phyloP scores from a whole-genome alignment of 2,113 vertebrate genomes.

The Martes martes region DNA sequence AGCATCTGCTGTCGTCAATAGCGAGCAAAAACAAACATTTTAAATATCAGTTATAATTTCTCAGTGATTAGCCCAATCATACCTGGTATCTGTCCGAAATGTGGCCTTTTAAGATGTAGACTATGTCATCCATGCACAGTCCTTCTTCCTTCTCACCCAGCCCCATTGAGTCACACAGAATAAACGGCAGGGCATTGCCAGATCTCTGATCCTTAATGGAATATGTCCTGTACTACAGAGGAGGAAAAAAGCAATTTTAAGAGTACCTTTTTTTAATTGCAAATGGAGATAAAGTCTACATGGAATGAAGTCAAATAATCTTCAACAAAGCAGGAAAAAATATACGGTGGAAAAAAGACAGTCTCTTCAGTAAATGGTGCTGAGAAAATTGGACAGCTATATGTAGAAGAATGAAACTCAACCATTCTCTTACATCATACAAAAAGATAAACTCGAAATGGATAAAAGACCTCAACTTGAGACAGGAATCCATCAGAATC shows the following conservation, averaged over 20 bases:
- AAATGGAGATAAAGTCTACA: neutral
- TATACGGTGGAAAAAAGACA: no score
- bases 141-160: neutral
- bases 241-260: neutral
- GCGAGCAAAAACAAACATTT: neutral
- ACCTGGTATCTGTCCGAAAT: conserved; percentile 47
- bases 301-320: neutral
- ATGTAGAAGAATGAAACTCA: no score
- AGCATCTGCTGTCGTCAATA: neutral
- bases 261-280: neutral
- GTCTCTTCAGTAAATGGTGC: no score
- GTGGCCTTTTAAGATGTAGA: conserved; percentile 34
- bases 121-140: neutral
- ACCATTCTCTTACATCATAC: no score
- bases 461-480: no score
- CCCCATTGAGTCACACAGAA: conserved; percentile 53
- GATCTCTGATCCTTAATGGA: neutral
- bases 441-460: no score
- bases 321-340: no score
- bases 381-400: no score
- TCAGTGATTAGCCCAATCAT: neutral
- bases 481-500: no score
- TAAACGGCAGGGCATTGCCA: neutral
- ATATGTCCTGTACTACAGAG: conserved; percentile 53
- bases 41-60: neutral